A percentile compares a stretch with the other conserved stretches of the same genome.
Conservation (phyloP, 2,113 vertebrate genomes). For the Neodontobutis hainanensis region DNA sequence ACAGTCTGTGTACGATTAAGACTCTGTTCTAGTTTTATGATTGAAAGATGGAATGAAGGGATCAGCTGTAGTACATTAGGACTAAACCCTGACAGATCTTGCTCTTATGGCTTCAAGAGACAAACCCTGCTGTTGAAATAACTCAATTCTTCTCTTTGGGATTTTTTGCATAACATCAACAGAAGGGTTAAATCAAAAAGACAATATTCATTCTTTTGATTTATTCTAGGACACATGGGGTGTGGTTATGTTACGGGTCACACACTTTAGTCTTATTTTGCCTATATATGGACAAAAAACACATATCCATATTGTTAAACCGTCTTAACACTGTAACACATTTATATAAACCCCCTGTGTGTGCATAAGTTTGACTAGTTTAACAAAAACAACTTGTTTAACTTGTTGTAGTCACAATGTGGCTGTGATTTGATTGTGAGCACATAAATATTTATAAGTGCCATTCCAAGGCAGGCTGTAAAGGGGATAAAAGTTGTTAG, state of each 20-base stretch:
- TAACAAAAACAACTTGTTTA: slow-evolving; percentile 10
- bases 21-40: slow-evolving; percentile 66
- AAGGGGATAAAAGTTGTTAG: slow-evolving; percentile 10
- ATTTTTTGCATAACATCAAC: slow-evolving; percentile 56
- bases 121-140: slow-evolving; percentile 35
- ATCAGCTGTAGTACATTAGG: slow-evolving; percentile 70
- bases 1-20: slow-evolving; percentile 72
- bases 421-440: slow-evolving; percentile 29
- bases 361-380: background rate
- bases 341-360: too few relatives aligned
- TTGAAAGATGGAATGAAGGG: slow-evolving; percentile 55
- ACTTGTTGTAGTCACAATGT: slow-evolving; percentile 1
- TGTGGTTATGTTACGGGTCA: background rate
- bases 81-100: slow-evolving; percentile 39
- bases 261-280: too few relatives aligned
- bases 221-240: slow-evolving; percentile 2
- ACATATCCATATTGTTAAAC: too few relatives aligned
- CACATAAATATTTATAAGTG: slow-evolving; percentile 13
- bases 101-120: slow-evolving; percentile 28
- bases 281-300: too few relatives aligned
- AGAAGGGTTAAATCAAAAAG: slow-evolving; percentile 34
- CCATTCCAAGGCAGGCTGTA: slow-evolving; percentile 11
- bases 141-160: slow-evolving; percentile 33
- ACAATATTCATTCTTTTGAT: slow-evolving; percentile 29
- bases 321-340: too few relatives aligned